These are phyloP conservation scores for Budorcas taxicolor DNA, from an alignment of 2,113 vertebrate species.

Conservation along the genomic window DNA sequence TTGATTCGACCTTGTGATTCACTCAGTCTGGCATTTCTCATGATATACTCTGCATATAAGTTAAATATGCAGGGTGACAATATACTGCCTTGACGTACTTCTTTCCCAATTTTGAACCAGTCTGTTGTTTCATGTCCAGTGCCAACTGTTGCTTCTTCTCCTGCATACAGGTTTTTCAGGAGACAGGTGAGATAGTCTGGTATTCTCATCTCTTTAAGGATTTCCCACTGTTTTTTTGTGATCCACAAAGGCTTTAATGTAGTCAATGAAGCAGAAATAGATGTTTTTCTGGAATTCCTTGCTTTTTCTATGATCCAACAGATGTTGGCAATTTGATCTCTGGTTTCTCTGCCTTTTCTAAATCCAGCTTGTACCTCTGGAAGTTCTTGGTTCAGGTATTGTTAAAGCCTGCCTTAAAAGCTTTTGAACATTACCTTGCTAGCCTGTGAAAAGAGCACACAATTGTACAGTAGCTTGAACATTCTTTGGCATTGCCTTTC, in stretches of 20 bases:
- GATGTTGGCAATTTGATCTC: neutral
- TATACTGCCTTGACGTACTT: neutral
- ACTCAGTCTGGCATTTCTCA: neutral
- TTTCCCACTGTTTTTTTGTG: neutral
- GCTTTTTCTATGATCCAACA: neutral
- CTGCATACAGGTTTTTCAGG: neutral
- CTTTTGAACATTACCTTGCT: neutral
- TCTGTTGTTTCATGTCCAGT: neutral
- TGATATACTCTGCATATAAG: neutral
- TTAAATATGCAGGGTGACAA: neutral
- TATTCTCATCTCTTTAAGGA: neutral
- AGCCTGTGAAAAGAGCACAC: neutral
- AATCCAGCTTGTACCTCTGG: neutral
- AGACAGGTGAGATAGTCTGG: neutral
- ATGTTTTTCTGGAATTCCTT: neutral
- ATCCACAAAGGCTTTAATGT: neutral
- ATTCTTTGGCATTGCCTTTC: neutral
- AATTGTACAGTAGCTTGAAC: neutral
- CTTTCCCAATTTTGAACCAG: neutral
- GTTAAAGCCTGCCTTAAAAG: neutral
- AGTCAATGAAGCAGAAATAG: neutral
- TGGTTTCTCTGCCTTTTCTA: neutral
- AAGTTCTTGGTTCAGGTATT: neutral
- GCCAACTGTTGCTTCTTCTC: neutral
- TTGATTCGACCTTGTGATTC: neutral